Evolutionary conservation across 2,888 invertebrate species (phyloP), one percentile per base, ranked within the genome.

Genomic region (Choristoneura rosaceana): DNA sequence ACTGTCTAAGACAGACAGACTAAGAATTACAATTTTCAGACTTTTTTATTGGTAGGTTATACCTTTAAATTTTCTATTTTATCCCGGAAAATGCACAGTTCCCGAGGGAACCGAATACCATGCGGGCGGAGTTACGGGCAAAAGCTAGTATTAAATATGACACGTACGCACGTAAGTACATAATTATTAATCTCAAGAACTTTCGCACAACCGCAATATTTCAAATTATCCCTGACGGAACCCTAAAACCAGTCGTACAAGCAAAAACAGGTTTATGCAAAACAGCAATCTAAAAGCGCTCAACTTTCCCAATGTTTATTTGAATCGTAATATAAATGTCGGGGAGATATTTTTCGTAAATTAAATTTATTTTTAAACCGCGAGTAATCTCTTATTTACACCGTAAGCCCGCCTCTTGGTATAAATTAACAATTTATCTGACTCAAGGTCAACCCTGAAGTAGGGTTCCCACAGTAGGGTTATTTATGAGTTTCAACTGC

Each of bases 351-450:
- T 64, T 66, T 52, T 61, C 52, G 34, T 12, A 55, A 71, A 71
- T 68, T 68, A 59, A 25, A 63, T 71, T 67, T 62, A 68, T 62
- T 58, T 65, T 59, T 41, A 63, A 68, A 55, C 45, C 38, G 45
- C 5, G 34, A 38, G 62, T 68, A 63, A 71, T 71, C 65, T 58
- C 34, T 71, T 62, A 67, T 71, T 63, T 71, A 55, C 61, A 55
- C 45, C 52, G 65, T 60, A 66, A 66, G 43, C 60, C 25, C n/a
- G 64, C 14, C 61, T 58, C 33, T 47, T 61, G 66, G 43, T 63
- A 67, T 47, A 71, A 71, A 71, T 67, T 67, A 66, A 62, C 52
- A 71, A 71, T 71, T 55, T 71, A 25, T 25, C 25, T 43, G 55
- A 66, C 47, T 68, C 67, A 43, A n/a, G 45, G 41, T 58, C 33